phyloP scores from a whole-genome alignment of 2,888 invertebrate genomes.

The Augiades crinisus region DNA sequence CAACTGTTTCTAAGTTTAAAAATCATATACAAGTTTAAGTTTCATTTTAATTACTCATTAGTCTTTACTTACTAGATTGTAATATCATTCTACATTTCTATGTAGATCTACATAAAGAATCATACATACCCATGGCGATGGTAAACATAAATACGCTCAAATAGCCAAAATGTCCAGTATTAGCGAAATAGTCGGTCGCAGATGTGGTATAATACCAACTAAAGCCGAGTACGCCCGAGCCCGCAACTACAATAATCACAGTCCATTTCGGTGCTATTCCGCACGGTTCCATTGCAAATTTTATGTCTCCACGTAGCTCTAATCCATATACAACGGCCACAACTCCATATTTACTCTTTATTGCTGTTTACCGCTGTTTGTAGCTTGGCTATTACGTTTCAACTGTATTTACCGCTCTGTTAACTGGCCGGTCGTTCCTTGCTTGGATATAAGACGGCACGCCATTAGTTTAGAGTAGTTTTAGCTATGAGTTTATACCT shows the following conservation, averaged over 20 bases:
- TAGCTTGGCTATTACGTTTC: background rate
- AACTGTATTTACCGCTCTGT: background rate
- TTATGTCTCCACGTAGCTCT: conserved; percentile 12
- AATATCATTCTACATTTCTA: too few species aligned
- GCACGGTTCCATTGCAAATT: conserved; percentile 18
- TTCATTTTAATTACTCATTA: too few species aligned
- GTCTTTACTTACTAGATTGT: too few species aligned
- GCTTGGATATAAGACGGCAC: conserved; percentile 2
- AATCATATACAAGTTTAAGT: too few species aligned
- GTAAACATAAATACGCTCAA: too few species aligned
- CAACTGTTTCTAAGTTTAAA: too few species aligned
- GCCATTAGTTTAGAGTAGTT: background rate
- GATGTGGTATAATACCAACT: background rate
- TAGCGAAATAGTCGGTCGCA: background rate
- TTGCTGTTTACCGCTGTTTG: conserved; percentile 8
- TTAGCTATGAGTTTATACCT: too few species aligned
- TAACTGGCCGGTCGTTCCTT: background rate
- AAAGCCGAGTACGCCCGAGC: background rate
- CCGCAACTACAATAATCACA: conserved; percentile 14
- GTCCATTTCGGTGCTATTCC: conserved; percentile 13
- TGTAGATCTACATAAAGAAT: too few species aligned
- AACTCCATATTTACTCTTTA: conserved; percentile 16
- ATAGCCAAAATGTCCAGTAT: too few species aligned
- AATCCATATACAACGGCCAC: conserved; percentile 16
- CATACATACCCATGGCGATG: too few species aligned